These are phyloP conservation scores for Hirtodrosophila histrioides DNA, from an alignment of 2,888 invertebrate genomes.

Conservation along the genomic window DNA sequence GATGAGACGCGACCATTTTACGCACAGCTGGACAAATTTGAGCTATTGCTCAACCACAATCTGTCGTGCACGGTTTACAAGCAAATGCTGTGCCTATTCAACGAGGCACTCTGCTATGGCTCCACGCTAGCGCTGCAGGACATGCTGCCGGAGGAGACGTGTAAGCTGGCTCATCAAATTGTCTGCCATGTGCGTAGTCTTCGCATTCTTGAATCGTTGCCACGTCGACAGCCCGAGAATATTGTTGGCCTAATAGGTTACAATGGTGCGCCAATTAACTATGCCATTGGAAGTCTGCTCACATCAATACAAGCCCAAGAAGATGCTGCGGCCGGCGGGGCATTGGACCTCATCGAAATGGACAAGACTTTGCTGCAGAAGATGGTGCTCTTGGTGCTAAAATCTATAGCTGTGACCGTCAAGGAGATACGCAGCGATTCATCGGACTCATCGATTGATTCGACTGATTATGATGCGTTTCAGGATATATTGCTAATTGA, in stretches of 20 bases:
- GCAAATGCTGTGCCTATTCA: constrained; percentile 92
- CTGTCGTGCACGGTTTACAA: constrained; percentile 94
- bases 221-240: constrained; percentile 83
- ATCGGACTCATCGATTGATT: constrained; percentile 93
- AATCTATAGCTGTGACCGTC: constrained; percentile 94
- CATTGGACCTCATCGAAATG: constrained; percentile 83
- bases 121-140: constrained; percentile 95
- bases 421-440: constrained; percentile 95
- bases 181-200: constrained; percentile 94
- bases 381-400: constrained; percentile 93
- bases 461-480: constrained; percentile 93
- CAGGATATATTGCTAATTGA: constrained; percentile 95
- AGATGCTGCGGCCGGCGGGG: constrained; percentile 20
- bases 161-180: constrained; percentile 92
- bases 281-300: constrained; percentile 59
- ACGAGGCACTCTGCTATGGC: constrained; percentile 95
- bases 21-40: constrained; percentile 92
- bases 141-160: constrained; percentile 94
- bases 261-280: constrained; percentile 76
- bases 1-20: constrained; percentile 95
- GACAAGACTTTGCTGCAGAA: constrained; percentile 93
- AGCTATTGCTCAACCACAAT: constrained; percentile 88
- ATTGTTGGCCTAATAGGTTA: constrained; percentile 82
- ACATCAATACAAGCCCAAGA: constrained; percentile 5
- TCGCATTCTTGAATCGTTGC: constrained; percentile 86